Percentiles rank a stretch among this genome's conserved stretches.
These are phyloP conservation scores for Struthio camelus DNA, from an alignment of 2,113 vertebrate species.

Conservation along the genomic window DNA sequence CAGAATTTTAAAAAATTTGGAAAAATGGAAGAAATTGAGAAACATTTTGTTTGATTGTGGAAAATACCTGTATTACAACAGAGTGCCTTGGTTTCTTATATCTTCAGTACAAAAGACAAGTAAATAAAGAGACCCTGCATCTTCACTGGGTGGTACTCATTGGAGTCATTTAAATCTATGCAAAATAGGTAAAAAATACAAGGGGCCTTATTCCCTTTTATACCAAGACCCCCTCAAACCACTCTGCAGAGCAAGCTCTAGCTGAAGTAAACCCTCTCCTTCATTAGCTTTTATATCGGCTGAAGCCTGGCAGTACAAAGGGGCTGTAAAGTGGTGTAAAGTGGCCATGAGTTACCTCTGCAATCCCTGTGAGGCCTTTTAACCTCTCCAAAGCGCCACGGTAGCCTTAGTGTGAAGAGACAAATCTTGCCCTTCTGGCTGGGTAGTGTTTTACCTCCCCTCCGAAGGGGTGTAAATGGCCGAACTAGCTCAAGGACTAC, in stretches of 20 bases:
- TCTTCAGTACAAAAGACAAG: slow-evolving; percentile 55
- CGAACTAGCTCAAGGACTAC: neutral
- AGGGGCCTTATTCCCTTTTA: neutral
- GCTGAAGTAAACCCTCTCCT: neutral
- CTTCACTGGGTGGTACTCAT: neutral
- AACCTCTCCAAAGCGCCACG: too few species aligned
- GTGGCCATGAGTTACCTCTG: neutral
- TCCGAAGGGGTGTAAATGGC: neutral
- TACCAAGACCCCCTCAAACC: neutral
- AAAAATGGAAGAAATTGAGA: slow-evolving; percentile 6
- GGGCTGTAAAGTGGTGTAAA: neutral
- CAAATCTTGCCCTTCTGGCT: neutral
- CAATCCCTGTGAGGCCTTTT: neutral
- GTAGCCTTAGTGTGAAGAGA: neutral
- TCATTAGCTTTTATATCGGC: neutral
- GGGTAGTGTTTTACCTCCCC: neutral
- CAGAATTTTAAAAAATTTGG: neutral
- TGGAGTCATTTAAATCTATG: neutral
- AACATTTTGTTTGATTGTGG: slow-evolving; percentile 14
- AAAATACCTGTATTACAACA: slow-evolving; percentile 30
- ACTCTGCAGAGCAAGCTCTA: neutral
- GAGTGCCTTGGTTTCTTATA: slow-evolving; percentile 31
- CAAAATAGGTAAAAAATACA: neutral
- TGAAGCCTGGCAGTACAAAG: neutral
- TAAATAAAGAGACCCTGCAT: slow-evolving; percentile 44